phyloP scores from a whole-genome alignment of 2,113 vertebrate genomes.

The Plotosus lineatus region DNA sequence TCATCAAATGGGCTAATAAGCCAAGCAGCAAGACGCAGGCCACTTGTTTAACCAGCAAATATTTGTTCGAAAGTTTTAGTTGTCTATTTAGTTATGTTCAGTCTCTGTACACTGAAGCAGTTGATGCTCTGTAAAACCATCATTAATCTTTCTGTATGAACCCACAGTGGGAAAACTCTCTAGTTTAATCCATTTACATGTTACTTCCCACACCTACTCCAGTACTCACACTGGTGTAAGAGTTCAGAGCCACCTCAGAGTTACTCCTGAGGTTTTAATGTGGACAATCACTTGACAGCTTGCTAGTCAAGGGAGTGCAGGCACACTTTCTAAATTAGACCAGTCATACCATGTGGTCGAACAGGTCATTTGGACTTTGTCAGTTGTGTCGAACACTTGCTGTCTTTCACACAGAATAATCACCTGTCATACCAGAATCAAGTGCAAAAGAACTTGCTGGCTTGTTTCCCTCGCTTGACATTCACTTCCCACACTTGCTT shows the following conservation, averaged over 20 bases:
- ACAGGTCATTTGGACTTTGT: conserved; percentile 39
- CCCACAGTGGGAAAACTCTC: conserved; percentile 52
- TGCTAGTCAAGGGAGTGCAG: conserved; percentile 41
- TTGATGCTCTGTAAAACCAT: conserved; percentile 56
- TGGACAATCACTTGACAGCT: conserved; percentile 33
- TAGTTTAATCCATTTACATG: conserved; percentile 52
- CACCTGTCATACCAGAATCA: conserved; percentile 39
- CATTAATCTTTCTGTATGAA: conserved; percentile 53
- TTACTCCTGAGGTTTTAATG: conserved; percentile 45
- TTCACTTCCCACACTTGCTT: conserved; percentile 12
- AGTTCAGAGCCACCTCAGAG: too few species aligned
- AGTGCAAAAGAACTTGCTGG: conserved; percentile 29
- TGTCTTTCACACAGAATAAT: conserved; percentile 7
- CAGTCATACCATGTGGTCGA: conserved; percentile 52
- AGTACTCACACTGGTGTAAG: conserved; percentile 52
- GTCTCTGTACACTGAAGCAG: conserved; percentile 25
- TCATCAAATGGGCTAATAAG: too few species aligned
- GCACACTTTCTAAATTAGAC: conserved; percentile 48
- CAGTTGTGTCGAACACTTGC: conserved; percentile 53
- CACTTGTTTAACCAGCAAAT: too few species aligned
- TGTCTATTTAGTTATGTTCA: too few species aligned
- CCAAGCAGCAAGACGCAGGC: too few species aligned
- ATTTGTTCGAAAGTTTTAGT: too few species aligned
- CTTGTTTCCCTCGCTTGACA: neutral
- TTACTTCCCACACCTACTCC: conserved; percentile 54